These are phyloP conservation scores for Pseudois nayaur DNA, from an alignment of 2,113 vertebrate genomes.

Conservation along the genomic window DNA sequence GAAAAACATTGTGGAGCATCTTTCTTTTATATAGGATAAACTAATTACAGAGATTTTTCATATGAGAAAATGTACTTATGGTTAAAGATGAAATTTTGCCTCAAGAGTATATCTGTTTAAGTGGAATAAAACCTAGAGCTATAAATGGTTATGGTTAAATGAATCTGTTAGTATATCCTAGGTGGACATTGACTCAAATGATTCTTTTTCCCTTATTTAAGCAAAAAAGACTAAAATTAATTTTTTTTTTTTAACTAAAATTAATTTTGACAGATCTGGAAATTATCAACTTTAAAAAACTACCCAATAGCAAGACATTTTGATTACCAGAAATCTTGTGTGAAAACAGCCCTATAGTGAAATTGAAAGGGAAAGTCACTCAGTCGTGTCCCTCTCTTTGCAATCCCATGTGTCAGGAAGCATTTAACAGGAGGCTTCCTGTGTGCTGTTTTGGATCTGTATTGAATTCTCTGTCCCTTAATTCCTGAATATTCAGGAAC, in stretches of 20 bases:
- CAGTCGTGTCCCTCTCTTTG: background rate
- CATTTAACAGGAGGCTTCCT: too few species aligned
- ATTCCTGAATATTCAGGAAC: too few species aligned
- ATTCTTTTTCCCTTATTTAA: conserved; percentile 7
- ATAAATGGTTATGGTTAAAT: background rate
- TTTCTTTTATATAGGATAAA: background rate
- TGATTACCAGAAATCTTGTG: background rate
- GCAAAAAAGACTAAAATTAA: conserved; percentile 25
- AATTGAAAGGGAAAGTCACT: background rate
- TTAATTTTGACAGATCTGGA: conserved; percentile 31
- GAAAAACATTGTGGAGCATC: background rate
- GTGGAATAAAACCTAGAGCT: background rate
- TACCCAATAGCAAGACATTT: background rate
- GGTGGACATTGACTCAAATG: background rate
- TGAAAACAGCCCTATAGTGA: background rate
- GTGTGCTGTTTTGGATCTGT: too few species aligned
- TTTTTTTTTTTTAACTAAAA: conserved; percentile 48
- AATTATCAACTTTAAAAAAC: conserved; percentile 15
- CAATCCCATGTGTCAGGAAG: background rate
- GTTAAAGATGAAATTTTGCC: background rate
- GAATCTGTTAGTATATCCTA: background rate
- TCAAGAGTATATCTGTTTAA: background rate
- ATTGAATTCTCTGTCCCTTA: too few species aligned
- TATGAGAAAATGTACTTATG: background rate
- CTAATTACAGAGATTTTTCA: background rate